Conservation (phyloP, 1,140 invertebrate species). For the Frieseomelitta varia region DNA sequence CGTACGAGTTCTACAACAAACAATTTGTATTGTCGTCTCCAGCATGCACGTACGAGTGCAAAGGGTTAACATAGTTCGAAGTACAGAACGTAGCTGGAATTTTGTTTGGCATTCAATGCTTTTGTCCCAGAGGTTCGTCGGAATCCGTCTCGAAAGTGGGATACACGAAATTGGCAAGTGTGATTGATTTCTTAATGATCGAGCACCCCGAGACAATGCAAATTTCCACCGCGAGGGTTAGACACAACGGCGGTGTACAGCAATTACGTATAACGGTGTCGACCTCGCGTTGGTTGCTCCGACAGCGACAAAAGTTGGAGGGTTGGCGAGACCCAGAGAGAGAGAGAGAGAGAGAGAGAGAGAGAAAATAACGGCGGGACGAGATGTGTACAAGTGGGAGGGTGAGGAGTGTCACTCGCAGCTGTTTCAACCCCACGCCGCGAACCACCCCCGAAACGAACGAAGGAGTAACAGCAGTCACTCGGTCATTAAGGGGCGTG, state of each 20-base stretch:
- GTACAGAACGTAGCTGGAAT: no score
- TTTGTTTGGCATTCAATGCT: no score
- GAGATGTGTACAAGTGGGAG: slow-evolving; percentile 48
- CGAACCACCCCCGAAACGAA: slow-evolving; percentile 59
- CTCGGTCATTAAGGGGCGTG: slow-evolving; percentile 72
- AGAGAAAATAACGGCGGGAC: slow-evolving; percentile 47
- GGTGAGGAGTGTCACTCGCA: slow-evolving; percentile 69
- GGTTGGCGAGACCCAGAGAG: background rate
- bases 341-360: slow-evolving; percentile 15
- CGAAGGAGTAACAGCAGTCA: slow-evolving; percentile 68
- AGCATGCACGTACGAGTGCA: no score
- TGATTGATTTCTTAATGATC: slow-evolving; percentile 69
- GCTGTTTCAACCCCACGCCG: slow-evolving; percentile 68
- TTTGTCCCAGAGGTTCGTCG: no score
- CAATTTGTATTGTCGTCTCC: no score
- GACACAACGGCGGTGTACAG: slow-evolving; percentile 54
- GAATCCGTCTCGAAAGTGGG: no score
- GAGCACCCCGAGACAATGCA: slow-evolving; percentile 64
- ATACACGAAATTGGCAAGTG: background rate
- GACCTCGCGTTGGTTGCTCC: slow-evolving; percentile 29
- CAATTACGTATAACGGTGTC: slow-evolving; percentile 66
- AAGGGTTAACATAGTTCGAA: no score
- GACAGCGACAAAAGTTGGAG: slow-evolving; percentile 27
- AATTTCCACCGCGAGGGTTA: slow-evolving; percentile 62
- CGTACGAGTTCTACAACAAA: no score